A percentile compares a stretch with the other conserved stretches of the same genome.
phyloP scores from a whole-genome alignment of 37 sponge, comb jelly and placozoan genomes.

The Petrosia ficiformis region DNA sequence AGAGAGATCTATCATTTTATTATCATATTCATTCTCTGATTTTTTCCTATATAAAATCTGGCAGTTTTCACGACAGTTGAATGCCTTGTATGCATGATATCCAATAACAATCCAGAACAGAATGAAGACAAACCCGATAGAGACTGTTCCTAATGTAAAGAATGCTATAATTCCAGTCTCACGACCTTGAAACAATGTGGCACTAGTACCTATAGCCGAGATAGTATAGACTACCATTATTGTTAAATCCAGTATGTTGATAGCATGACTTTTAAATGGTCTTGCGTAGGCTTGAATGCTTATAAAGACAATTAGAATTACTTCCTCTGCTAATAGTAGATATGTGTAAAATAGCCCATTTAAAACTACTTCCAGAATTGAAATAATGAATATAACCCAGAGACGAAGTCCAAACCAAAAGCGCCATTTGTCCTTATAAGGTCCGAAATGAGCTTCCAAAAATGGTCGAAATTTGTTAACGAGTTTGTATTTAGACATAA shows the following conservation, averaged over 20 bases:
- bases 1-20: no score
- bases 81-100: no score
- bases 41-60: no score
- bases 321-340: constrained; percentile 5
- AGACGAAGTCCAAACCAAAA: constrained; percentile 49
- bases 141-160: no score
- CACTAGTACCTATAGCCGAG: constrained; percentile 9
- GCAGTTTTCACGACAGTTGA: no score
- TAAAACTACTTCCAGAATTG: constrained; percentile 6
- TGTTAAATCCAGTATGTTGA: constrained; percentile 16
- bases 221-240: constrained; percentile 16
- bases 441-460: constrained; percentile 33
- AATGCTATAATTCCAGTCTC: no score
- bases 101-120: no score
- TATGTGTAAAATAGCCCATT: not conserved
- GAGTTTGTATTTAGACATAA: not conserved
- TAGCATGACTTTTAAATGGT: constrained; percentile 23
- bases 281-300: constrained; percentile 15
- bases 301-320: constrained; percentile 4
- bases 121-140: no score
- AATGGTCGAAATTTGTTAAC: constrained; percentile 11
- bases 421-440: constrained; percentile 37
- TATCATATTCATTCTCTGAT: no score
- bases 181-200: no score
- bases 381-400: constrained; percentile 7